Evolutionary conservation across 2,888 invertebrate species (phyloP).

Genomic region (Zelleria hepariella): DNA sequence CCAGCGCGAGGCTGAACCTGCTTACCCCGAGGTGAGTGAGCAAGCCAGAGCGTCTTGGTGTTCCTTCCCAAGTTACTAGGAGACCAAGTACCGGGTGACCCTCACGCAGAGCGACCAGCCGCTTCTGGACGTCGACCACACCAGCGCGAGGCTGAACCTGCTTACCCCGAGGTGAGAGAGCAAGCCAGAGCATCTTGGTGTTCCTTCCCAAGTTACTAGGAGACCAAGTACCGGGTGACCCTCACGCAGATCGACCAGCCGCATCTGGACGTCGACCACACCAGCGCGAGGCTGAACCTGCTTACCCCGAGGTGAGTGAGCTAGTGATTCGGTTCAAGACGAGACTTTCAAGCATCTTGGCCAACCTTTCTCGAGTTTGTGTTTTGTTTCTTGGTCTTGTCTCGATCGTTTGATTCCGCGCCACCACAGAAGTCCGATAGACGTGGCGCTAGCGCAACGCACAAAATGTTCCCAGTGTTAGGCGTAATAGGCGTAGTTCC

Average conservation of each 20-base stretch:
- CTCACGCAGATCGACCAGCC: conserved; percentile 93
- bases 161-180: conserved; percentile 82
- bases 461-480: conserved; percentile 4
- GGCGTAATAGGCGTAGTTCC: no score
- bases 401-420: no score
- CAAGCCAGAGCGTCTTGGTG: conserved; percentile 74
- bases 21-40: conserved; percentile 82
- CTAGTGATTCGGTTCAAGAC: background rate
- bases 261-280: conserved; percentile 97
- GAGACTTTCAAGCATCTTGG: no score
- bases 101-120: conserved; percentile 93
- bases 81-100: conserved; percentile 88
- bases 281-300: conserved; percentile 94
- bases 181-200: no score
- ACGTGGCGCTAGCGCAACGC: no score
- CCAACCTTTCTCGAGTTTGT: no score
- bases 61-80: conserved; percentile 96
- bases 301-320: conserved; percentile 82
- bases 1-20: conserved; percentile 94
- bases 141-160: conserved; percentile 94
- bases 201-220: conserved; percentile 92
- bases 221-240: conserved; percentile 88
- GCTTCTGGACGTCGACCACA: conserved; percentile 97
- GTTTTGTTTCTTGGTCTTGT: no score
- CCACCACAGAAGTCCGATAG: no score